Evolutionary conservation across 2,888 invertebrate genomes (phyloP), one percentile per base, ranked within the genome.

Genomic region (Drosophila maculinotata): DNA sequence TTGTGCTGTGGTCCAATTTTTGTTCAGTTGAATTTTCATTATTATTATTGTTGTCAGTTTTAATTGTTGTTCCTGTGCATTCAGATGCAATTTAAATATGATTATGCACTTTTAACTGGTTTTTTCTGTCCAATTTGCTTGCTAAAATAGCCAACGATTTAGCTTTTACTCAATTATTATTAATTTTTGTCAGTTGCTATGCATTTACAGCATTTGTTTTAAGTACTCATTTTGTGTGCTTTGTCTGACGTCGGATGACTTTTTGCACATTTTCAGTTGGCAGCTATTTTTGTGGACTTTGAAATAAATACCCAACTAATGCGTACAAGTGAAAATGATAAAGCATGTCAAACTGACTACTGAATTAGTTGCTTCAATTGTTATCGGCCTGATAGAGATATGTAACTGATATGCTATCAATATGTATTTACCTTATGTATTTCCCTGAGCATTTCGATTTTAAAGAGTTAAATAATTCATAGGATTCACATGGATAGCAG

Each of bases 1-100:
- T 52, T n/a, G 31, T 9, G 12, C 35, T 44, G 39, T n/a, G 49
- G 36, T 14, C 42, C 14, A 25, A 49, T 33, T 36, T 45, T 45
- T 35, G 38, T 31, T 33, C 44, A 69, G 57, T 57, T 65, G 33
- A 23, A 60, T 60, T 66, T 67, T 41, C 20, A 67, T 67, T n/a
- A 63, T 69, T 73, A 73, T 63, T 63, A 58, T 62, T 54, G 49
- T 39, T 53, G 25, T 31, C 45, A 47, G 39, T 62, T 36, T 45
- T 54, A 62, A 66, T 71, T 57, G 48, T 53, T 47, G 30, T 38
- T 52, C 7, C 33, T 23, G 10, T 31, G n/a, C 28, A 41, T 36
- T n/a, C 20, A 9, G 31, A n/a, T 25, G 41, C 44, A 36, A 51
- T 51, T 44, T 25, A 38, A 59, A 44, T 51, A 36, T 39, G 38